phyloP scores from a whole-genome alignment of 1,140 invertebrate species.

The Drosophila kikkawai region DNA sequence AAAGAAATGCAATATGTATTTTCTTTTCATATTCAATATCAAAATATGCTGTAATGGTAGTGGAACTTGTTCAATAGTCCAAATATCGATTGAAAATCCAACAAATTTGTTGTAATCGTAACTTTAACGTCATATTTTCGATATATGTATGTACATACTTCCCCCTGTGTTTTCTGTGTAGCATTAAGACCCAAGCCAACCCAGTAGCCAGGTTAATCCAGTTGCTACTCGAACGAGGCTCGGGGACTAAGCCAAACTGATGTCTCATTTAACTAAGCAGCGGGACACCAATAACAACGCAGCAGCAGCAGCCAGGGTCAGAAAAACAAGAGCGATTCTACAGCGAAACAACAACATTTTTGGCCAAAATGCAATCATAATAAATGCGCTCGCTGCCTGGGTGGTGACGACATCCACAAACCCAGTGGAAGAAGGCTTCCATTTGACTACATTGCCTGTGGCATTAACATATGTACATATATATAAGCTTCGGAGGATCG shows the following conservation, averaged over 20 bases:
- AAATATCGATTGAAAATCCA: too few relatives aligned
- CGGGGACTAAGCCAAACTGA: constrained; percentile 51
- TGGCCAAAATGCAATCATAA: constrained; percentile 79
- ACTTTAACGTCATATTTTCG: too few relatives aligned
- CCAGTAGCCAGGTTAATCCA: constrained; percentile 62
- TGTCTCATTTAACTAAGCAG: constrained; percentile 82
- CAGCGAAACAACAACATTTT: constrained; percentile 44
- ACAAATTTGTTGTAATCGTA: too few relatives aligned
- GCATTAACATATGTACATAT: constrained; percentile 47
- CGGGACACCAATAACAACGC: constrained; percentile 50
- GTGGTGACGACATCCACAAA: constrained; percentile 52
- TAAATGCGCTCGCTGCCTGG: constrained; percentile 77
- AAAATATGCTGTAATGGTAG: too few relatives aligned
- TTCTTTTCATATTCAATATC: background rate
- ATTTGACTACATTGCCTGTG: constrained; percentile 52
- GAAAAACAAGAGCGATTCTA: background rate
- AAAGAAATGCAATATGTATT: background rate
- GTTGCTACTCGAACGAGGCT: constrained; percentile 15
- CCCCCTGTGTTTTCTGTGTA: background rate
- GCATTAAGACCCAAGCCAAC: constrained; percentile 14
- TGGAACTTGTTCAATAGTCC: too few relatives aligned
- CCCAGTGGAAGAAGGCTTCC: background rate
- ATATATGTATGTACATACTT: background rate
- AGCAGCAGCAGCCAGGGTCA: background rate
- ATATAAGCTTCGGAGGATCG: constrained; percentile 14